Evolutionary conservation across 2,888 invertebrate genomes (phyloP).

Genomic region (Harpalus rubripes): DNA sequence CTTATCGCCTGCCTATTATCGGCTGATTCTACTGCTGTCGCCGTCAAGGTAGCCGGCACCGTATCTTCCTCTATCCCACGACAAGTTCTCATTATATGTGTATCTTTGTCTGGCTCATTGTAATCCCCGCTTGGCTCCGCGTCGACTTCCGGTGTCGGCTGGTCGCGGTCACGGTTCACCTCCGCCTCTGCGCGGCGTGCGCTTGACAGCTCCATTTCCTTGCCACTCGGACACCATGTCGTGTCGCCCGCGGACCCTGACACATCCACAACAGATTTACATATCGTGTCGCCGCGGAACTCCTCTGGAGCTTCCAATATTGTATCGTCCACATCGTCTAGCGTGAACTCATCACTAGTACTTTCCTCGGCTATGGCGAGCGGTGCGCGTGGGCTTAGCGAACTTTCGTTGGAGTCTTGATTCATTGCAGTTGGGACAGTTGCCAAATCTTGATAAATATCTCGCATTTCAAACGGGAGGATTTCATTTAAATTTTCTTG

Average conservation of each 20-base stretch:
- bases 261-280: constrained; percentile 30
- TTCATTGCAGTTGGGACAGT: constrained; percentile 23
- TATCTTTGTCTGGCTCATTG: constrained; percentile 39
- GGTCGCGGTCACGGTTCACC: constrained; percentile 57
- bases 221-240: constrained; percentile 13
- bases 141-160: constrained; percentile 53
- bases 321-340: constrained; percentile 46
- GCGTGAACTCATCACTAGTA: constrained; percentile 45
- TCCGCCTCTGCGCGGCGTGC: constrained; percentile 44
- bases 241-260: background rate
- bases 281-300: constrained; percentile 69
- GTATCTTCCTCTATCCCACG: constrained; percentile 51
- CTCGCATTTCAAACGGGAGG: constrained; percentile 46
- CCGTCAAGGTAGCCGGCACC: constrained; percentile 22
- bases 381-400: constrained; percentile 63
- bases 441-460: constrained; percentile 60
- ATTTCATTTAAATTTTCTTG: constrained; percentile 27
- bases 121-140: constrained; percentile 23
- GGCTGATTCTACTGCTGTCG: constrained; percentile 2
- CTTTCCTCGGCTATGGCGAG: constrained; percentile 54
- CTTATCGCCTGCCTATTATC: constrained; percentile 47
- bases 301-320: constrained; percentile 72
- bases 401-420: constrained; percentile 39
- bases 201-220: constrained; percentile 64
- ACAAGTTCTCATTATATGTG: constrained; percentile 30